These are phyloP conservation scores for Dromius quadrimaculatus DNA, from an alignment of 2,888 invertebrate species.

Conservation along the genomic window DNA sequence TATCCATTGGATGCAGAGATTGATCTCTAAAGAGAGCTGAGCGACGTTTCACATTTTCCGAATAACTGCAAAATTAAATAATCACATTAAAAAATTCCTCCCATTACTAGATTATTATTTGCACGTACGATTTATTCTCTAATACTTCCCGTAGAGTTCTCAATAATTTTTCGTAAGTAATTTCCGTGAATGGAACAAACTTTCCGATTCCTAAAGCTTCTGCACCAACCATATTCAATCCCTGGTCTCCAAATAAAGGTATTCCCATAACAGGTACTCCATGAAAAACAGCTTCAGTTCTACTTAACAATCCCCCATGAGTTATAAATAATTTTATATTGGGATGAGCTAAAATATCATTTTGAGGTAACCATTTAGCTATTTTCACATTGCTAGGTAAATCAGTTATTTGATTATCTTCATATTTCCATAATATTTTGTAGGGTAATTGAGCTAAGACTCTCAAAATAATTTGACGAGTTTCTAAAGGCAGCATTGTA, in stretches of 20 bases:
- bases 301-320: constrained; percentile 66
- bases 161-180: constrained; percentile 63
- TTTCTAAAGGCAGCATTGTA: constrained; percentile 55
- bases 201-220: constrained; percentile 63
- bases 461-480: constrained; percentile 54
- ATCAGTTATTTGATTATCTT: constrained; percentile 62
- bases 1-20: constrained; percentile 12
- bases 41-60: constrained; percentile 10
- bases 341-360: constrained; percentile 57
- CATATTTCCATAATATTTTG: constrained; percentile 69
- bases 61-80: constrained; percentile 54
- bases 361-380: constrained; percentile 66
- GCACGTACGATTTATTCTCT: constrained; percentile 57
- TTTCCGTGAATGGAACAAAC: constrained; percentile 61
- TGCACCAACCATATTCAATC: constrained; percentile 65
- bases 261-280: constrained; percentile 67
- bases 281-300: constrained; percentile 68
- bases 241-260: constrained; percentile 67
- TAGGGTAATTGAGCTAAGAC: constrained; percentile 58
- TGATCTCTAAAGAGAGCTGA: constrained; percentile 11
- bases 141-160: constrained; percentile 62
- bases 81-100: neutral
- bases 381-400: constrained; percentile 65
- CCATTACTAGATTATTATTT: neutral
- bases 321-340: constrained; percentile 33